These are phyloP conservation scores for Anastrepha ludens DNA, from an alignment of 1,140 invertebrate genomes.

Conservation along the genomic window DNA sequence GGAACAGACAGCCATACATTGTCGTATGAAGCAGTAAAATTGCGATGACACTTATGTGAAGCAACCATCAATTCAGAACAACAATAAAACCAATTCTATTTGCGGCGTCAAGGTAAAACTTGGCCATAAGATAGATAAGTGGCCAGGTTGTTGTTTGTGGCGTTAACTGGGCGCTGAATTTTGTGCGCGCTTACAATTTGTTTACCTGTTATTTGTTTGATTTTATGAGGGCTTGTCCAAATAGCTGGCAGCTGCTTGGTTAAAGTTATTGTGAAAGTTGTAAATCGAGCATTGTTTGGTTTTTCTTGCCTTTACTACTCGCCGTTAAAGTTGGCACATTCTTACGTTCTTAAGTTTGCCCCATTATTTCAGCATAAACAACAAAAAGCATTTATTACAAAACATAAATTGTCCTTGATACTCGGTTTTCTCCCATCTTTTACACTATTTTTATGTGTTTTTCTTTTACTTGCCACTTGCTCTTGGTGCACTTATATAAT, in stretches of 20 bases:
- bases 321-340: no score
- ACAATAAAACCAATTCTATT: not conserved
- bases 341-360: no score
- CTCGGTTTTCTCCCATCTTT: no score
- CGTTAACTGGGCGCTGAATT: not conserved
- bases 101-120: not conserved
- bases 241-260: not conserved
- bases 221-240: constrained; percentile 18
- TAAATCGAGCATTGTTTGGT: not conserved
- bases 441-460: no score
- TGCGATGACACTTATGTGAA: no score
- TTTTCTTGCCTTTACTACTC: no score
- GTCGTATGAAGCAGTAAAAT: no score
- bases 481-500: no score
- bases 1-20: not conserved
- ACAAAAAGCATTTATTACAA: no score
- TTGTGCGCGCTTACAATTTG: not conserved
- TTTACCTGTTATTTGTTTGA: not conserved
- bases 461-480: no score
- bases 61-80: not conserved
- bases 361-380: no score
- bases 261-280: not conserved
- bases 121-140: not conserved
- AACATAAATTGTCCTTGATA: no score
- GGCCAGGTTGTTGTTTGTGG: not conserved